Evolutionary conservation across 2,888 invertebrate species (phyloP).

Genomic region (Parnassius glacialis): DNA sequence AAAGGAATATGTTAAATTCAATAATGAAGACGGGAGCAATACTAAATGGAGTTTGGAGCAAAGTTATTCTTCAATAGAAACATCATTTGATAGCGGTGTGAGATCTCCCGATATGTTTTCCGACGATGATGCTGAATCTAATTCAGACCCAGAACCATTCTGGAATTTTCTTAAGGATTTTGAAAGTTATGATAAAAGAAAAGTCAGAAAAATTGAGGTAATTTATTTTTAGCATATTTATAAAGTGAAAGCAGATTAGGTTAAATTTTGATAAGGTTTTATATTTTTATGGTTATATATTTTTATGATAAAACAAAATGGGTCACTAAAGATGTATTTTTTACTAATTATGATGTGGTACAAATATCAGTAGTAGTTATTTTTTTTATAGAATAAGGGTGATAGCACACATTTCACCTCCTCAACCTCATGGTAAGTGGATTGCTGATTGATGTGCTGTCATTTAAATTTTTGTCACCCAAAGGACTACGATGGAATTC

Average conservation of each 20-base stretch:
- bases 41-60: conserved; percentile 67
- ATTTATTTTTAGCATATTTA: conserved; percentile 24
- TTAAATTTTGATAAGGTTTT: not conserved
- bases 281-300: not conserved
- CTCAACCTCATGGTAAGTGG: too few species aligned
- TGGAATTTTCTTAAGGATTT: conserved; percentile 64
- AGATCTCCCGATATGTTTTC: conserved; percentile 85
- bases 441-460: too few species aligned
- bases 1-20: conserved; percentile 36
- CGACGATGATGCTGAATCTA: conserved; percentile 60
- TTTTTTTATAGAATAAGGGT: too few species aligned
- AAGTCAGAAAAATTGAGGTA: conserved; percentile 67
- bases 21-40: conserved; percentile 46
- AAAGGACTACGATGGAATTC: too few species aligned
- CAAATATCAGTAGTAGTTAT: too few species aligned
- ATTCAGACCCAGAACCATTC: conserved; percentile 49
- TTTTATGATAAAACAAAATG: not conserved
- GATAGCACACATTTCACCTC: too few species aligned
- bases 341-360: not conserved
- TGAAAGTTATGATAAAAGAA: conserved; percentile 65
- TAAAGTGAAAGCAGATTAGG: too few species aligned
- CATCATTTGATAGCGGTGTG: conserved; percentile 73
- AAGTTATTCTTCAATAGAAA: conserved; percentile 68
- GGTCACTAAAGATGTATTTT: not conserved
- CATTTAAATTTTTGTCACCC: too few species aligned